Conservation (phyloP, 2,113 vertebrate species). For the Anthoscopus minutus region DNA sequence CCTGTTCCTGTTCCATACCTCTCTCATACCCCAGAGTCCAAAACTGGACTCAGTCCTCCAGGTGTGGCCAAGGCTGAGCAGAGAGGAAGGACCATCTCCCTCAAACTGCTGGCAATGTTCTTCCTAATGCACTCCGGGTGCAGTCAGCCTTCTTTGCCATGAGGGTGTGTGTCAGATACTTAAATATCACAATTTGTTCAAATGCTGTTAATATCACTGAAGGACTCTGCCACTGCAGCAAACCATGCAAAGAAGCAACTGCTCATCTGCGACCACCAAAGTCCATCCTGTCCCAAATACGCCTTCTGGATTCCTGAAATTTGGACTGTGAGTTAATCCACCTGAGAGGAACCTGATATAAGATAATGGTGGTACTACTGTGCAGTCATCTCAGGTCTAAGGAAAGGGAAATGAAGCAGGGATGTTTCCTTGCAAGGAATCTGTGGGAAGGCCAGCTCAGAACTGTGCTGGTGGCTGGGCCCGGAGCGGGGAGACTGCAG, state of each 20-base stretch:
- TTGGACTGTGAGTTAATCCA: background rate
- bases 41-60: background rate
- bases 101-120: background rate
- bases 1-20: background rate
- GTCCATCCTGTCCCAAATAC: accelerated
- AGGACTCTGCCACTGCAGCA: background rate
- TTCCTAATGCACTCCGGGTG: background rate
- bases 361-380: background rate
- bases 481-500: accelerated
- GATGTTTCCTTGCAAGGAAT: background rate
- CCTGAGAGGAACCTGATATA: too few relatives aligned
- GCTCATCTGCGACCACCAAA: background rate
- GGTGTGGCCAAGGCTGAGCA: background rate
- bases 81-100: background rate
- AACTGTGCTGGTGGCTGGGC: background rate
- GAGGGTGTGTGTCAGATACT: background rate
- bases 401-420: background rate
- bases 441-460: background rate
- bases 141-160: background rate
- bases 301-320: background rate
- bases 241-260: background rate
- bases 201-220: background rate
- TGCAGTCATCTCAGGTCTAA: background rate
- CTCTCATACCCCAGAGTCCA: background rate
- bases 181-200: background rate